Evolutionary conservation across 2,113 vertebrate species (phyloP), one percentile per base, ranked within the genome.

Genomic region (Cisticola juncidis): DNA sequence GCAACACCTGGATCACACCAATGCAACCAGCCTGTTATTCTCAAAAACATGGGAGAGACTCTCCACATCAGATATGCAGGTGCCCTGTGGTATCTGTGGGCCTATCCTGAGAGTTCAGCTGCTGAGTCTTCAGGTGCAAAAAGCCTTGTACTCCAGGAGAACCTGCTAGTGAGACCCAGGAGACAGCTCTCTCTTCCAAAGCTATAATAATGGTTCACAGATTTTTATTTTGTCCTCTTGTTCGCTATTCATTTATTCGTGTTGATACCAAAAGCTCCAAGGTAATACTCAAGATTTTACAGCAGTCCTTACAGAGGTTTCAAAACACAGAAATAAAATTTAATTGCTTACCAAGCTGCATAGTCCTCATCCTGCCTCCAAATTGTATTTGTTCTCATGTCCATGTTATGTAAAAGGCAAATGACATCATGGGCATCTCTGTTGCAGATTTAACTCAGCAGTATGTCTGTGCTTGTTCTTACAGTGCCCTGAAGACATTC

Each of bases 91-190:
- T n/a, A n/a, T 24, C 44, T 50, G 10, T 24, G 61, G 33, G 24
- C 14, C 33, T 70, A 33, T 21, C 51, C 19, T 0, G 0, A 70
- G 42, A 14, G 58, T 14, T 65, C 6, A 2, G 62, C 33, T 90
- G 69, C 81, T 21, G 35, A 71, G 66, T 57, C 70, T 58, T 23
- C n/a, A n/a, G 40, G 28, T 22, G 12, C 24, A 86, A 70, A 42
- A 1, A 83, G 38, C 0, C 0, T 12, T 62, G 54, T 50, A 6
- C 7, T 50, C 36, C 76, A 62, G 20, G 8, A 79, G 31, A 89
- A 62, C 22, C 47, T 71, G 29, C n/a, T 24, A 38, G 21, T 14
- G 47, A 54, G 42, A 77, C 16, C 9, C 26, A 58, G 22, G 26
- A 86, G 44, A 60, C 33, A 16, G 24, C 14, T 54, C 38, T 88